Conservation (phyloP, 2,113 vertebrate genomes). For the Calyptomena viridis region DNA sequence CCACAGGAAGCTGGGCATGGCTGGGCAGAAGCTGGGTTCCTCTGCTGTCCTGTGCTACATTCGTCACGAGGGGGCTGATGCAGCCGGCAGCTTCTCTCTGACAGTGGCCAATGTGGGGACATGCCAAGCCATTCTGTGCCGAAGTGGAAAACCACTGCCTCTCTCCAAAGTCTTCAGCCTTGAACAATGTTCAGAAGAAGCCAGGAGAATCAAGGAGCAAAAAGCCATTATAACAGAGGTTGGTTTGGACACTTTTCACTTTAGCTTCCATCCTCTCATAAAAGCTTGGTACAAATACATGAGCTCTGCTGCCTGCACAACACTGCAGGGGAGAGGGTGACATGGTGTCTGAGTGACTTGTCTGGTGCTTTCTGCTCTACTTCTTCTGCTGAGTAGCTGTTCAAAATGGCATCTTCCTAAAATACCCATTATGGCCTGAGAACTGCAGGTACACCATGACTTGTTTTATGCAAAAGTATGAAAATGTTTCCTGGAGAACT, state of each 20-base stretch:
- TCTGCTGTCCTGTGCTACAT: slow-evolving; percentile 94
- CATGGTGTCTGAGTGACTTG: neutral
- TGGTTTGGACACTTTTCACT: neutral
- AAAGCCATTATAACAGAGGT: slow-evolving; percentile 99
- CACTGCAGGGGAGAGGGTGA: neutral
- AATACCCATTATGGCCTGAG: neutral
- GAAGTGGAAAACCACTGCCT: slow-evolving; percentile 82
- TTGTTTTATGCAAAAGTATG: neutral
- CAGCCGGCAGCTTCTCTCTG: slow-evolving; percentile 83
- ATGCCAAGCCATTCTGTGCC: slow-evolving; percentile 90
- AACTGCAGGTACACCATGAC: neutral
- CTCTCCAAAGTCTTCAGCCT: slow-evolving; percentile 91
- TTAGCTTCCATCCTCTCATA: neutral
- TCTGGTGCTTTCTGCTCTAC: neutral
- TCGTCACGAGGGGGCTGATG: slow-evolving; percentile 82
- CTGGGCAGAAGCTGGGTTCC: slow-evolving; percentile 93
- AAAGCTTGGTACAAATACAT: neutral
- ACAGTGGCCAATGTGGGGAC: slow-evolving; percentile 93
- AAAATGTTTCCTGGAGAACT: neutral
- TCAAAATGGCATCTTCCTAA: neutral
- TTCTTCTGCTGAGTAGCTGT: neutral
- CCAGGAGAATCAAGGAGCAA: slow-evolving; percentile 86
- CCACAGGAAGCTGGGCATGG: slow-evolving; percentile 92
- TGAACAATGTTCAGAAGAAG: slow-evolving; percentile 88
- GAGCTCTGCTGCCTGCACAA: neutral